Evolutionary conservation across 2,797 vertebrate genomes (phyloP).

Genomic region (Coreius guichenoti): DNA sequence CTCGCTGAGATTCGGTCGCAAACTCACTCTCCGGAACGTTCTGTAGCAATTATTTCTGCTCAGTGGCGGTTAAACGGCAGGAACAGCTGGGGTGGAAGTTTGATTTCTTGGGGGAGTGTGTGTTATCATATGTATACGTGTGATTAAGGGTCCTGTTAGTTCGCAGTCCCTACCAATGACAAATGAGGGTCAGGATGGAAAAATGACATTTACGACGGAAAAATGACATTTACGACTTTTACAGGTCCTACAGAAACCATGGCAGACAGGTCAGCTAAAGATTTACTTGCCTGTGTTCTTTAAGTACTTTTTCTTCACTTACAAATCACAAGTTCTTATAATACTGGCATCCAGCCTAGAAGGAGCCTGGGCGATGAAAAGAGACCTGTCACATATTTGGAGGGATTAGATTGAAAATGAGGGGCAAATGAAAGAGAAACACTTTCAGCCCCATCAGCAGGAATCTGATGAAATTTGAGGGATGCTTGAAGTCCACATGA

Average conservation of each 20-base stretch:
- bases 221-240: constrained; percentile 22
- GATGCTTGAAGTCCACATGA: background rate
- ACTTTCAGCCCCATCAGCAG: background rate
- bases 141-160: constrained; percentile 41
- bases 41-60: constrained; percentile 53
- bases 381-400: constrained; percentile 16
- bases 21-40: constrained; percentile 35
- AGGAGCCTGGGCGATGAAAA: constrained; percentile 27
- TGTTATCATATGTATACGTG: constrained; percentile 14
- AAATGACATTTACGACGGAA: constrained; percentile 23
- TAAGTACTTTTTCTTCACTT: constrained; percentile 31
- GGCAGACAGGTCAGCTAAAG: constrained; percentile 19
- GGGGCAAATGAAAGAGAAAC: constrained; percentile 14
- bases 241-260: constrained; percentile 33
- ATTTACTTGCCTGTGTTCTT: constrained; percentile 42
- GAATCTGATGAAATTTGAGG: background rate
- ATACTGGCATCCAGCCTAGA: constrained; percentile 11
- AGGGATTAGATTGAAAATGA: constrained; percentile 33
- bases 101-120: constrained; percentile 20
- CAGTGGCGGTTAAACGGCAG: constrained; percentile 43
- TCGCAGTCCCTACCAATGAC: constrained; percentile 10
- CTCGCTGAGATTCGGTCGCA: constrained; percentile 43
- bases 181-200: constrained; percentile 32
- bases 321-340: constrained; percentile 23
- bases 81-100: constrained; percentile 59